Base-by-base conservation (phyloP, 2,888 invertebrate species). In the Zelleria hepariella region DNA sequence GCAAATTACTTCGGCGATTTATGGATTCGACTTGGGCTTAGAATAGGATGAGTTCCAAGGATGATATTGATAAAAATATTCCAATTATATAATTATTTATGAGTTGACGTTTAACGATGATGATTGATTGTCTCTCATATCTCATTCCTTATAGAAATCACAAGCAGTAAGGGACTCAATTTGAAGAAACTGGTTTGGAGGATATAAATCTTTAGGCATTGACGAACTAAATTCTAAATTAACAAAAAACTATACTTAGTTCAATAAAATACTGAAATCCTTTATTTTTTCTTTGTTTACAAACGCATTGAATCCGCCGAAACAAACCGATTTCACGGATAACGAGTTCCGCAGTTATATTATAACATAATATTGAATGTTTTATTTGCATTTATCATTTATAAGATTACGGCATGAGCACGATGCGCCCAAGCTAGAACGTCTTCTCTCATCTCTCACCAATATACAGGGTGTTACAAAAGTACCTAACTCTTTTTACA, bases 191-290 rank as follows among this genome's bases (percentile, higher is more conserved):
- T 20, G 18, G 20, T 2, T 53, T 53, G 53, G 53, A 53, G 53
- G 53, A 53, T 60, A 56, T 58, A 57, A 57, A 53, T 61, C 58
- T 15, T 42, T 42, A 42, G 56, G 52, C 56, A 57, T 56, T 51
- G 57, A 32, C 51, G 4, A n/a, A 32, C 51, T 7, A n/a, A 59
- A 55, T 52, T 25, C 55, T 15, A 59, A 52, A 21, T 42, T 58
- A 2, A 10, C n/a, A n/a, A n/a, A n/a, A n/a, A n/a, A n/a, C 10
- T 48, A 5, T 25, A 5, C 15, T 25, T 48, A 25, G 18, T 8
- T 52, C 20, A 59, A 61, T 59, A 59, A 61, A 61, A 59, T 59
- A 61, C 61, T 59, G 59, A 59, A 57, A 23, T 57, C 51, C 10
- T 32, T 18, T 42, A 4, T 15, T 42, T 42, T 15, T 42, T 10